Conservation (phyloP, 2,113 vertebrate genomes). For the Himantopus leucocephalus region DNA sequence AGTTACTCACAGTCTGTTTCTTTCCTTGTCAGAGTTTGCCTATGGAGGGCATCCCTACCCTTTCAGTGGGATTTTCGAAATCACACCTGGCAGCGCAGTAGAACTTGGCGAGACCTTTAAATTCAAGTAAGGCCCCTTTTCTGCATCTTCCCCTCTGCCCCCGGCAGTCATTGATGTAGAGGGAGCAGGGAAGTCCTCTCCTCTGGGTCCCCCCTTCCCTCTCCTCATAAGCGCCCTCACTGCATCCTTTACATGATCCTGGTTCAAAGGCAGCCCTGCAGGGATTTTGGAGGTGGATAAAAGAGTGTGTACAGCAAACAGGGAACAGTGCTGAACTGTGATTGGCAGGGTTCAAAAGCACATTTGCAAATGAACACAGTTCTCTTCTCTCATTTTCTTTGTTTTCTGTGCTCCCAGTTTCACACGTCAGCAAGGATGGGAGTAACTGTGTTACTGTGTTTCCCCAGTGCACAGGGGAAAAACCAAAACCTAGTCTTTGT, state of each 20-base stretch:
- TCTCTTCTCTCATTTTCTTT: background rate
- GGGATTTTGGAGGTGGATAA: background rate
- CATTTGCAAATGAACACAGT: background rate
- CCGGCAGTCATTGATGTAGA: background rate
- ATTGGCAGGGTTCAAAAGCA: background rate
- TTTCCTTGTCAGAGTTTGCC: slow-evolving; percentile 85
- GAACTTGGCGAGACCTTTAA: slow-evolving; percentile 95
- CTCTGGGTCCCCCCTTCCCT: background rate
- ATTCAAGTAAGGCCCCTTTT: slow-evolving; percentile 86
- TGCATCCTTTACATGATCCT: background rate
- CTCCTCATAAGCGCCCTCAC: background rate
- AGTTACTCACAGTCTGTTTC: slow-evolving; percentile 57
- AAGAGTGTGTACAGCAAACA: background rate
- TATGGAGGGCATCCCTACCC: slow-evolving; percentile 94
- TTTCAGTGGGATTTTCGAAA: slow-evolving; percentile 95
- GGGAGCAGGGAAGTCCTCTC: background rate
- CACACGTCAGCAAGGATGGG: background rate
- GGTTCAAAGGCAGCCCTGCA: background rate
- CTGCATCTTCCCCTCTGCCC: background rate
- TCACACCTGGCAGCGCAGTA: slow-evolving; percentile 87
- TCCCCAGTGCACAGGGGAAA: background rate
- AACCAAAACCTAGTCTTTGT: background rate
- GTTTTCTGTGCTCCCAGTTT: background rate
- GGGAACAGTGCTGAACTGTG: background rate
- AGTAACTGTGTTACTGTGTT: background rate